Conservation (phyloP, 1,140 invertebrate species). For the Sesamia nonagrioides region DNA sequence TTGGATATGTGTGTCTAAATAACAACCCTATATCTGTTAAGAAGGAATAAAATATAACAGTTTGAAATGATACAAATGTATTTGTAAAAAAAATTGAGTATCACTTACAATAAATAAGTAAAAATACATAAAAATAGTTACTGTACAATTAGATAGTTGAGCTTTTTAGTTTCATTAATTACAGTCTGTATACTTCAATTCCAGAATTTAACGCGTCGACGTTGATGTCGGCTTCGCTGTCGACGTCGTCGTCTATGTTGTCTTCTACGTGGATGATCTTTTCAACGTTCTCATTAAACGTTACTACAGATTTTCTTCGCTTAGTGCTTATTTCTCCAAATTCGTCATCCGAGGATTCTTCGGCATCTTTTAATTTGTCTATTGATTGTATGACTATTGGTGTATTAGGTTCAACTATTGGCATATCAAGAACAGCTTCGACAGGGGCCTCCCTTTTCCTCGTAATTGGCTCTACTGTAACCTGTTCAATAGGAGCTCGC, state of each 20-base stretch:
- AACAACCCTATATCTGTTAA: too few species aligned
- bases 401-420: constrained; percentile 19
- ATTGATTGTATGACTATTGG: constrained; percentile 80
- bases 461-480: constrained; percentile 53
- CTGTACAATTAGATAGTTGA: neutral
- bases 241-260: constrained; percentile 50
- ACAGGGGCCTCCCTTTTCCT: constrained; percentile 33
- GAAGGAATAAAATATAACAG: too few species aligned
- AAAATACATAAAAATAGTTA: neutral
- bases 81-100: neutral
- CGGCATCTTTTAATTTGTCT: constrained; percentile 78
- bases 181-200: constrained; percentile 71
- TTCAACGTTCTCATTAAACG: constrained; percentile 84
- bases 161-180: constrained; percentile 52
- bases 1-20: too few species aligned
- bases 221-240: neutral
- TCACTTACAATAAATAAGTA: constrained; percentile 4
- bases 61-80: too few species aligned
- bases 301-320: constrained; percentile 81
- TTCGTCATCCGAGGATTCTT: constrained; percentile 73
- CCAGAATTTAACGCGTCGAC: constrained; percentile 48
- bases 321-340: constrained; percentile 72
- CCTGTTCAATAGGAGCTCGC: constrained; percentile 61
- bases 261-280: constrained; percentile 84
- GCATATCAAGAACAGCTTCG: constrained; percentile 41